A percentile compares a stretch with the other conserved stretches of the same genome.
phyloP scores from a whole-genome alignment of 2,797 vertebrate genomes.

The Siniperca undulata region DNA sequence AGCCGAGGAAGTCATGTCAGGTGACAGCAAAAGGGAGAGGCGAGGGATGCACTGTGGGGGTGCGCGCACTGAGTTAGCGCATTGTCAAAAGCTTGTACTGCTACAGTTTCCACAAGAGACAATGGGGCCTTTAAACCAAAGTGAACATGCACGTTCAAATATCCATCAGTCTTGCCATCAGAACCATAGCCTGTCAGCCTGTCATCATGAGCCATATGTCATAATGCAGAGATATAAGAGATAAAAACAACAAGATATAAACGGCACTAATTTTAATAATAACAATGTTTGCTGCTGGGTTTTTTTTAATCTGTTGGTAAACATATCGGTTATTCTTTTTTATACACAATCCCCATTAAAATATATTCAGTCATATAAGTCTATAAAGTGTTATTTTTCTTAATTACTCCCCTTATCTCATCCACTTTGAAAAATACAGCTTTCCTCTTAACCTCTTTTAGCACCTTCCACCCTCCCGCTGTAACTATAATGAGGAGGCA shows the following conservation, averaged over 20 bases:
- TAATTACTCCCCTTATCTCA: conserved; percentile 60
- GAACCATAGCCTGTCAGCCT: conserved; percentile 36
- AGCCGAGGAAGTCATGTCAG: conserved; percentile 74
- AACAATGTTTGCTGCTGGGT: background rate
- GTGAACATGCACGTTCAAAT: conserved; percentile 73
- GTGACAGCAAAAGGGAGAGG: conserved; percentile 73
- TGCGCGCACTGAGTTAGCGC: conserved; percentile 43
- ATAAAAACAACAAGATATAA: background rate
- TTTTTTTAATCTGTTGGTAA: background rate
- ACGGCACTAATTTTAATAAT: background rate
- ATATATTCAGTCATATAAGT: conserved; percentile 4
- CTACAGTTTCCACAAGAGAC: conserved; percentile 66
- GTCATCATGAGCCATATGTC: conserved; percentile 27
- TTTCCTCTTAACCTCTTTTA: conserved; percentile 82
- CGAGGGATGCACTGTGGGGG: conserved; percentile 60
- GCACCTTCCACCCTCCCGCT: conserved; percentile 76
- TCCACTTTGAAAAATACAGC: conserved; percentile 65
- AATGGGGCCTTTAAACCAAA: conserved; percentile 70
- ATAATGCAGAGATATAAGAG: background rate
- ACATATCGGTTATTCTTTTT: background rate
- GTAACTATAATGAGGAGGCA: conserved; percentile 83
- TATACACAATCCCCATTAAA: background rate
- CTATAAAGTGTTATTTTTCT: conserved; percentile 44
- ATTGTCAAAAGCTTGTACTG: conserved; percentile 65
- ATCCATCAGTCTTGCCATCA: conserved; percentile 71